phyloP scores from a whole-genome alignment of 2,113 vertebrate genomes.

The Epinephelus moara region DNA sequence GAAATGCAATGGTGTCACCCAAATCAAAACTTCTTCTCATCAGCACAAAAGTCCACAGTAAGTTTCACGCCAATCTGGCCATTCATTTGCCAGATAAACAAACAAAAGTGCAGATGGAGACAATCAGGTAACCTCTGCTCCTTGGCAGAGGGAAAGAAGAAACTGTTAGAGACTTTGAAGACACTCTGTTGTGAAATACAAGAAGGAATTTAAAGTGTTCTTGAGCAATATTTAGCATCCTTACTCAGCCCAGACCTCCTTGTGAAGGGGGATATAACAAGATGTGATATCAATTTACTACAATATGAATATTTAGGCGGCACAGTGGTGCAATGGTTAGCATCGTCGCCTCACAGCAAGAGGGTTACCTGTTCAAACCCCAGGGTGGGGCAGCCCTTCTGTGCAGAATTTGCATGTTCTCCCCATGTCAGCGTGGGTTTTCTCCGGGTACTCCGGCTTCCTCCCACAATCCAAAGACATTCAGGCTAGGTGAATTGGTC shows the following conservation, averaged over 20 bases:
- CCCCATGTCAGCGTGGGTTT: too few relatives aligned
- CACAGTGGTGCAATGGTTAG: too few relatives aligned
- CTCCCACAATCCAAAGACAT: too few relatives aligned
- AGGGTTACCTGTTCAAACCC: too few relatives aligned
- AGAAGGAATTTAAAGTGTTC: neutral
- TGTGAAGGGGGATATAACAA: neutral
- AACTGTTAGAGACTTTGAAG: neutral
- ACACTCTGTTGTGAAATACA: neutral
- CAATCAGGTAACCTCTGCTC: neutral
- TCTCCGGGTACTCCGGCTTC: too few relatives aligned
- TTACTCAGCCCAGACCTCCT: neutral
- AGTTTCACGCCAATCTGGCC: neutral
- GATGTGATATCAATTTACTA: too few relatives aligned
- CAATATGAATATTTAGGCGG: too few relatives aligned
- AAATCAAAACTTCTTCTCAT: slow-evolving; percentile 3
- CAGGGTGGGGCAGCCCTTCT: too few relatives aligned
- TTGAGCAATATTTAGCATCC: neutral
- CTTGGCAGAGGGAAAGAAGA: neutral
- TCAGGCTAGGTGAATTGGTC: too few relatives aligned
- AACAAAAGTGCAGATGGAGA: neutral
- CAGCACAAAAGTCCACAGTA: neutral
- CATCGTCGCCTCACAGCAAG: too few relatives aligned
- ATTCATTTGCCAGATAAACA: neutral
- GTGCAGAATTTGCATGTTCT: too few relatives aligned
- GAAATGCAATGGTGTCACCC: neutral